Percentiles rank a stretch among this genome's conserved stretches.
phyloP scores from a whole-genome alignment of 2,888 invertebrate genomes.

The Encarsia formosa region DNA sequence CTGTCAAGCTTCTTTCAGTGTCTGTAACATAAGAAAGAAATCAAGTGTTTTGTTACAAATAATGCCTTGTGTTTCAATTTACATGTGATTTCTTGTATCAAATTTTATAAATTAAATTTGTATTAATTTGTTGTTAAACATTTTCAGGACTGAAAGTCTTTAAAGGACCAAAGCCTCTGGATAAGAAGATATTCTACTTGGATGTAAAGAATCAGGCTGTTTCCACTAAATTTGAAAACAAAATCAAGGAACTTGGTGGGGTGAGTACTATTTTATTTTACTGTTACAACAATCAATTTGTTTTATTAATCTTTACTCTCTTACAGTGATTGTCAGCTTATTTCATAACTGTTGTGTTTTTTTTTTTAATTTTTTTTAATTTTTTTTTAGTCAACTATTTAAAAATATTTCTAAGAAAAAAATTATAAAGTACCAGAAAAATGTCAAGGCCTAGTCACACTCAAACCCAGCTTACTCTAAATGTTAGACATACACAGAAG shows the following conservation, averaged over 20 bases:
- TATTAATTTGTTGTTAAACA: not conserved
- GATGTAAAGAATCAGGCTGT: slow-evolving; percentile 69
- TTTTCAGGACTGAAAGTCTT: slow-evolving; percentile 43
- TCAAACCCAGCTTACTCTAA: too few relatives aligned
- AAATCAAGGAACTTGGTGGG: slow-evolving; percentile 69
- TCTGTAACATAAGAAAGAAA: not conserved
- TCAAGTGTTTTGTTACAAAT: not conserved
- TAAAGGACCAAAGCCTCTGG: slow-evolving; percentile 58
- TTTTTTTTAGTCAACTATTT: too few relatives aligned
- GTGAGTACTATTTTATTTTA: slow-evolving; percentile 56
- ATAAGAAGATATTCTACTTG: slow-evolving; percentile 70
- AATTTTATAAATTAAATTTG: not conserved
- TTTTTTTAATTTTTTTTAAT: too few relatives aligned
- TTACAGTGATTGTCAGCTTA: too few relatives aligned
- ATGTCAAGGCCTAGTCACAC: too few relatives aligned
- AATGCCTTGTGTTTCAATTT: not conserved
- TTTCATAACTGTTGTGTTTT: too few relatives aligned
- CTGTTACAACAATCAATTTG: too few relatives aligned
- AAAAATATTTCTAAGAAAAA: too few relatives aligned
- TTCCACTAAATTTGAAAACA: slow-evolving; percentile 63
- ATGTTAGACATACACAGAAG: too few relatives aligned
- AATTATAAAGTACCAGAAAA: too few relatives aligned
- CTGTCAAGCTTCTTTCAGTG: not conserved
- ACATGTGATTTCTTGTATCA: not conserved
- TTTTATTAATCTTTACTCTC: too few relatives aligned